phyloP scores from a whole-genome alignment of 2,797 vertebrate genomes.

The Gadopsis marmoratus region DNA sequence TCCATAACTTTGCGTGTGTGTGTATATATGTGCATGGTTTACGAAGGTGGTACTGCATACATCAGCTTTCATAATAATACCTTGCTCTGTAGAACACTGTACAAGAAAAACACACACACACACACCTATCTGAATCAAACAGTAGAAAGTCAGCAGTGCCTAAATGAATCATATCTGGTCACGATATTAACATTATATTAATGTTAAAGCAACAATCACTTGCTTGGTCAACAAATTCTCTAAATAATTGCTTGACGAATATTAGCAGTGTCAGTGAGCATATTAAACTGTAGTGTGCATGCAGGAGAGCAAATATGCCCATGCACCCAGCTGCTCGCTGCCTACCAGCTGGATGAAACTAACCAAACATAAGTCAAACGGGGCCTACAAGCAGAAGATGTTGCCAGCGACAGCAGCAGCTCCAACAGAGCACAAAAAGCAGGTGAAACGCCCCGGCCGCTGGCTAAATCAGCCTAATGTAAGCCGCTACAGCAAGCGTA shows the following conservation, averaged over 20 bases:
- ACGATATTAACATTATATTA: constrained; percentile 21
- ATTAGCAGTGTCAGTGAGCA: constrained; percentile 56
- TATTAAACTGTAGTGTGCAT: constrained; percentile 50
- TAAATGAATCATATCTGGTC: constrained; percentile 23
- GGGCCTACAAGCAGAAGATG: constrained; percentile 60
- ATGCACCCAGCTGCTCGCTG: constrained; percentile 60
- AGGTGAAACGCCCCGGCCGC: constrained; percentile 40
- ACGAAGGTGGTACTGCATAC: constrained; percentile 4
- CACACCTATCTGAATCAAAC: constrained; percentile 20
- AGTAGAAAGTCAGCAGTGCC: constrained; percentile 18
- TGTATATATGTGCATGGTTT: neutral
- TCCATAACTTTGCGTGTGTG: neutral
- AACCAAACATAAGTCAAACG: constrained; percentile 47
- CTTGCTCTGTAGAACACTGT: constrained; percentile 11
- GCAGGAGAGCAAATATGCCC: constrained; percentile 43
- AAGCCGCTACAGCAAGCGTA: constrained; percentile 44
- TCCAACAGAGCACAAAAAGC: constrained; percentile 42
- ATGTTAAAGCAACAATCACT: constrained; percentile 44
- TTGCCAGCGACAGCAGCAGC: constrained; percentile 51
- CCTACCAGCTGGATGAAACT: constrained; percentile 64
- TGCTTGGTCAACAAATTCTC: constrained; percentile 48
- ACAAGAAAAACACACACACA: constrained; percentile 13
- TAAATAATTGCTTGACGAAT: constrained; percentile 54
- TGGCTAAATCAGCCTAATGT: constrained; percentile 52
- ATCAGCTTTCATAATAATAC: constrained; percentile 17